phyloP scores from a whole-genome alignment of 2,888 invertebrate genomes.

The Metopia argyrocephala region DNA sequence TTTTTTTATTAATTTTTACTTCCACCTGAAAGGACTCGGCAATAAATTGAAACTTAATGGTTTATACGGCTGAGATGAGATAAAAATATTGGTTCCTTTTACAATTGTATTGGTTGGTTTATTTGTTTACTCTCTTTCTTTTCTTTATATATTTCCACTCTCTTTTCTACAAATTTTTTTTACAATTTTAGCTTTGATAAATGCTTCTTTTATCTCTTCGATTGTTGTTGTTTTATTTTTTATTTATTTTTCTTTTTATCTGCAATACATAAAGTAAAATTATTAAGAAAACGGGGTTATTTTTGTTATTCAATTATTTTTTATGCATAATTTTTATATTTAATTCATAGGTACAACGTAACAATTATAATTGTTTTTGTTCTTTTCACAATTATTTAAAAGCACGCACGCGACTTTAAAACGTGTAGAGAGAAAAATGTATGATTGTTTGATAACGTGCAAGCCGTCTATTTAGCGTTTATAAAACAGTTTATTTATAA shows the following conservation, averaged over 20 bases:
- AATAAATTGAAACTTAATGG: conserved; percentile 16
- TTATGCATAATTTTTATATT: not conserved
- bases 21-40: conserved; percentile 20
- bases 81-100: not conserved
- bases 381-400: conserved; percentile 11
- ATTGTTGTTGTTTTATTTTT: not conserved
- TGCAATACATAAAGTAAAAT: conserved; percentile 2
- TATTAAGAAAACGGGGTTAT: not conserved
- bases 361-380: conserved; percentile 6
- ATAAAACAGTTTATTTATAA: not conserved
- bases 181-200: conserved; percentile 8
- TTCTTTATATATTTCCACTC: not conserved
- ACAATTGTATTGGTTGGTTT: not conserved
- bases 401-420: conserved; percentile 51
- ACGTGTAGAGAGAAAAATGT: conserved; percentile 37
- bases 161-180: not conserved
- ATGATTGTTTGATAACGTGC: not conserved
- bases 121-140: not conserved
- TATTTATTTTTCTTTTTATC: conserved; percentile 6
- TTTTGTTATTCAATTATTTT: not conserved
- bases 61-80: conserved; percentile 26
- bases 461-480: not conserved
- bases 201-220: not conserved
- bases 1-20: conserved; percentile 13
- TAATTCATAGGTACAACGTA: not conserved